Conservation (phyloP, 2,888 invertebrate genomes). For the Phaonia tiefii region DNA sequence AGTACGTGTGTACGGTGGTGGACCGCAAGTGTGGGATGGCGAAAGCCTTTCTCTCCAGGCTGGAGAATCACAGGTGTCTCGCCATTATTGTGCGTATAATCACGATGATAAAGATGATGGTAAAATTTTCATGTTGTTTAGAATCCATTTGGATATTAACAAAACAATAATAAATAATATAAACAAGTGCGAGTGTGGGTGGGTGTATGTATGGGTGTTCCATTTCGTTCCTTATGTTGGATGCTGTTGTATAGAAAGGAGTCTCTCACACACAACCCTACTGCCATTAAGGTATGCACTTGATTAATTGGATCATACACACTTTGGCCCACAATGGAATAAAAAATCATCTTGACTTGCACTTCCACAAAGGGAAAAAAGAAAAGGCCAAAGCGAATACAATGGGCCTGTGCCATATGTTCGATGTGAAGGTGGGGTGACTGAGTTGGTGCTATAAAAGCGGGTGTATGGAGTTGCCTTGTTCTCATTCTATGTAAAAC, state of each 20-base stretch:
- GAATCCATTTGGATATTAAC: constrained; percentile 53
- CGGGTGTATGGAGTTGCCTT: not conserved
- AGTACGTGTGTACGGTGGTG: not conserved
- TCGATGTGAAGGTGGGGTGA: not conserved
- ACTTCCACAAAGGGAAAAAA: not conserved
- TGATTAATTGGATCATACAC: constrained; percentile 45
- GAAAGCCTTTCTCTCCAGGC: not conserved
- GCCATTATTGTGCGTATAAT: constrained; percentile 34
- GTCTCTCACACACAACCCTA: not conserved
- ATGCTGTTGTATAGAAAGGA: too few relatives aligned
- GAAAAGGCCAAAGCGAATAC: not conserved
- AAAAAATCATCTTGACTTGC: constrained; percentile 46
- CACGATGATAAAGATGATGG: constrained; percentile 47
- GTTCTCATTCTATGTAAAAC: too few relatives aligned
- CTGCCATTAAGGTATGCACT: constrained; percentile 38
- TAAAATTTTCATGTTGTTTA: constrained; percentile 40
- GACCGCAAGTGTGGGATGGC: not conserved
- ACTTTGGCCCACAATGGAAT: constrained; percentile 13
- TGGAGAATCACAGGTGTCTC: constrained; percentile 36
- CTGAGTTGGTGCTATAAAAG: not conserved
- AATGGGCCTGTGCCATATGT: constrained; percentile 3
- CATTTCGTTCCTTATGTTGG: too few relatives aligned
- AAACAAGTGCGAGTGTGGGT: not conserved
- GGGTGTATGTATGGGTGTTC: not conserved
- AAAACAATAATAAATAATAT: constrained; percentile 19